Evolutionary conservation across 2,113 vertebrate genomes (phyloP).

Genomic region (Manacus vitellinus): DNA sequence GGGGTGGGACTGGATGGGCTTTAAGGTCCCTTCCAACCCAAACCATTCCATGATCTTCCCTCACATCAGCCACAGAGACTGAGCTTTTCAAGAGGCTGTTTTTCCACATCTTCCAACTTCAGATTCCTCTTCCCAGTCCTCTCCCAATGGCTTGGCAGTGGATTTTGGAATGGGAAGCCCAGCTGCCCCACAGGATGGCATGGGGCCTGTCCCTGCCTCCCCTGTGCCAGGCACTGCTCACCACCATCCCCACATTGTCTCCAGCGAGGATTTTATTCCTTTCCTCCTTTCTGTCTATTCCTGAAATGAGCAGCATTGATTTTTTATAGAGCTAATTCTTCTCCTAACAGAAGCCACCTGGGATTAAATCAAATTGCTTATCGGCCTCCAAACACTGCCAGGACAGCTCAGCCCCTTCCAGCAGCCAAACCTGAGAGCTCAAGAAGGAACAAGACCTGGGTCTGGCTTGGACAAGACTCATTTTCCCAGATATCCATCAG

Average conservation of each 20-base stretch:
- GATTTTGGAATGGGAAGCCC: background rate
- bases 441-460: background rate
- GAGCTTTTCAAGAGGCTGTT: background rate
- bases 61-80: background rate
- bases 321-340: background rate
- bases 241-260: background rate
- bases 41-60: background rate
- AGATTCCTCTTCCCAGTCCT: rapidly evolving
- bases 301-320: background rate
- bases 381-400: background rate
- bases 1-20: rapidly evolving
- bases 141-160: rapidly evolving
- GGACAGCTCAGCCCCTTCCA: background rate
- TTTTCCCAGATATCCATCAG: background rate
- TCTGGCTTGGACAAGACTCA: background rate
- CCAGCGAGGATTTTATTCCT: background rate
- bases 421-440: background rate
- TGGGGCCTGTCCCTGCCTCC: rapidly evolving
- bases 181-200: background rate
- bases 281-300: background rate
- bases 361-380: slow-evolving; percentile 14
- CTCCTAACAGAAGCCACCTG: background rate
- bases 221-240: rapidly evolving
- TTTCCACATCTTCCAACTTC: background rate
- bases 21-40: background rate